Conservation (phyloP, 2,113 vertebrate species). For the Mystacornis crossleyi region DNA sequence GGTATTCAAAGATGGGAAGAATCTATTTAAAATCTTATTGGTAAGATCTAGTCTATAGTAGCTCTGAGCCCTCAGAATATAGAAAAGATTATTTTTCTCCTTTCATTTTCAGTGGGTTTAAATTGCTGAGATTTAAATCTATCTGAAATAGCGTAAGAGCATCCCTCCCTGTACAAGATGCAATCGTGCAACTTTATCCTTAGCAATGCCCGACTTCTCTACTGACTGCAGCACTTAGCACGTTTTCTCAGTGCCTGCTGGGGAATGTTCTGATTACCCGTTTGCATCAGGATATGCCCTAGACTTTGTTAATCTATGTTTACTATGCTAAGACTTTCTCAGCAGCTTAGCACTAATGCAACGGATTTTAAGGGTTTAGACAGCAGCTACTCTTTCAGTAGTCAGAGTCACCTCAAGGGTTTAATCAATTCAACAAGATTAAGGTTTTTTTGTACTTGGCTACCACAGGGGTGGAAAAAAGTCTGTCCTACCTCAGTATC, state of each 20-base stretch:
- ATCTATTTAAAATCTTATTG: neutral
- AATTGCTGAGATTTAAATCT: neutral
- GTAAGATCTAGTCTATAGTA: neutral
- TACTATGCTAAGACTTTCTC: neutral
- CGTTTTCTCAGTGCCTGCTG: neutral
- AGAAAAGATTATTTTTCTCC: neutral
- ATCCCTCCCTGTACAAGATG: neutral
- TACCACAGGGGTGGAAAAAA: neutral
- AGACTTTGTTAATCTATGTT: slow-evolving; percentile 11
- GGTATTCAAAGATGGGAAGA: neutral
- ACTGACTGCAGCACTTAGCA: neutral
- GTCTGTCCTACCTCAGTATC: neutral
- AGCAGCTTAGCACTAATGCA: slow-evolving; percentile 35
- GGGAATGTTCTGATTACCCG: neutral
- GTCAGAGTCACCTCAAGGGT: neutral
- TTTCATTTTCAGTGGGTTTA: neutral
- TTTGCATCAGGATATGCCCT: neutral
- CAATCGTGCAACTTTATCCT: neutral
- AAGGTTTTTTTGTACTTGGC: neutral
- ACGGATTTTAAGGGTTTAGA: slow-evolving; percentile 15
- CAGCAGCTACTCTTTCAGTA: neutral
- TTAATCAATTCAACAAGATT: slow-evolving; percentile 12
- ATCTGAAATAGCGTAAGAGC: neutral
- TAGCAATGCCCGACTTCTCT: neutral
- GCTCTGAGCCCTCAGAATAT: neutral